These are phyloP conservation scores for Athripsodes cinereus DNA, from an alignment of 2,888 invertebrate species.

Conservation along the genomic window DNA sequence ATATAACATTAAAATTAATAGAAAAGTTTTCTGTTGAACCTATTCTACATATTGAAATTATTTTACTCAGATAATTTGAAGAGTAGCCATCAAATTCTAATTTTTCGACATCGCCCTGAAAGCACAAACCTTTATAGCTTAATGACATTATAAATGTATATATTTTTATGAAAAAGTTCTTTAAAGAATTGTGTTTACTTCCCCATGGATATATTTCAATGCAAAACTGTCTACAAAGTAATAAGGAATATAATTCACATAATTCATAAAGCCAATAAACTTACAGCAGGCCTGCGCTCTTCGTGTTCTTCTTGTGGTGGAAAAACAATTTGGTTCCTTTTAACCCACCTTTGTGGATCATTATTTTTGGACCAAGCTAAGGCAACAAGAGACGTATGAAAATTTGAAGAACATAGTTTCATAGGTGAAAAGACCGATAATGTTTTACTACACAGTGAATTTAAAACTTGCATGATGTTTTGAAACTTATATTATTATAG, in stretches of 20 bases:
- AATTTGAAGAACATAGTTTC: not conserved
- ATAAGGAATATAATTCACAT: not conserved
- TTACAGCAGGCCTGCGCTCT: conserved; percentile 77
- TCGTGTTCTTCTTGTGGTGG: conserved; percentile 72
- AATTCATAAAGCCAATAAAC: conserved; percentile 32
- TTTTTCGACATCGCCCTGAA: too few relatives aligned
- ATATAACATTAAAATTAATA: not conserved
- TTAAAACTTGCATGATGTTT: not conserved
- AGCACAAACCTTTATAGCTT: too few relatives aligned
- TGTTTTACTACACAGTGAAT: not conserved
- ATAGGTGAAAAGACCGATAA: not conserved
- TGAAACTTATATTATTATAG: too few relatives aligned
- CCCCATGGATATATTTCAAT: too few relatives aligned
- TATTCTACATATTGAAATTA: too few relatives aligned
- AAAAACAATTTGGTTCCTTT: conserved; percentile 68
- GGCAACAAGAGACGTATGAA: conserved; percentile 3
- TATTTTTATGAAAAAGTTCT: too few relatives aligned
- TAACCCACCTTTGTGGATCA: conserved; percentile 53
- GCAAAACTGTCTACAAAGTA: not conserved
- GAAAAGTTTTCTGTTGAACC: too few relatives aligned
- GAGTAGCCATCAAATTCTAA: too few relatives aligned
- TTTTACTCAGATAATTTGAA: too few relatives aligned
- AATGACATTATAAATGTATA: too few relatives aligned
- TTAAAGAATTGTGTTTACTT: too few relatives aligned
- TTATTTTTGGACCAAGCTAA: conserved; percentile 33